A percentile compares a stretch with the other conserved stretches of the same genome.
Evolutionary conservation across 2,113 vertebrate species (phyloP).

Genomic region (Pterophyllum scalare): DNA sequence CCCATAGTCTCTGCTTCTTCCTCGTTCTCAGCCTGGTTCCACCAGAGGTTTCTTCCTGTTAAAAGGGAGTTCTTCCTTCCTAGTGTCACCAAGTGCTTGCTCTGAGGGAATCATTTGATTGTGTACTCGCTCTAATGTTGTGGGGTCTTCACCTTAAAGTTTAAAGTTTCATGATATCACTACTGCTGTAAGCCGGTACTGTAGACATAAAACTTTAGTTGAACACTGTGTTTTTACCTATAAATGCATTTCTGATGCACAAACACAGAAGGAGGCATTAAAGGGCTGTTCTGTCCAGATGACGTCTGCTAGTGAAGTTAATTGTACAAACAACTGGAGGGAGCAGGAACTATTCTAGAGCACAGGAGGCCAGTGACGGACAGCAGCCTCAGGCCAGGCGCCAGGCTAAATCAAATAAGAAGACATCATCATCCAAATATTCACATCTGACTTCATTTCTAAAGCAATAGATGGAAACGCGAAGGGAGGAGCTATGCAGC

Average conservation of each 20-base stretch:
- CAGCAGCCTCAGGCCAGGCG: constrained; percentile 40
- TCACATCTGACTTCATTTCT: constrained; percentile 47
- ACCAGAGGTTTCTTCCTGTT: not conserved
- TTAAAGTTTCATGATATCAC: not conserved
- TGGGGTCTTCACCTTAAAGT: not conserved
- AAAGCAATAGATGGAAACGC: constrained; percentile 17
- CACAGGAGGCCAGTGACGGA: constrained; percentile 32
- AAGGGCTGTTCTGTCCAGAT: constrained; percentile 19
- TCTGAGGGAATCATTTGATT: not conserved
- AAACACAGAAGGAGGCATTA: not conserved
- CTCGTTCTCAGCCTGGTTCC: not conserved
- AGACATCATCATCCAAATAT: constrained; percentile 55
- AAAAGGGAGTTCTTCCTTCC: not conserved
- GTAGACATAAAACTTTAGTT: not conserved
- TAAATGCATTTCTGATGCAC: not conserved
- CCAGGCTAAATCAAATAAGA: constrained; percentile 69
- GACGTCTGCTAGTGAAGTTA: constrained; percentile 26
- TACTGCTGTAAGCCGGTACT: not conserved
- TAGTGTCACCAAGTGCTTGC: not conserved
- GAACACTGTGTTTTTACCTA: not conserved
- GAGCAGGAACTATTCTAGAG: constrained; percentile 29
- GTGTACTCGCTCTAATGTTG: no score
- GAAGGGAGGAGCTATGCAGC: not conserved
- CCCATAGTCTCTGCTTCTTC: no score
- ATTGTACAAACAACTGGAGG: constrained; percentile 40